Conservation (phyloP, 1,140 invertebrate genomes). For the Arion vulgaris region DNA sequence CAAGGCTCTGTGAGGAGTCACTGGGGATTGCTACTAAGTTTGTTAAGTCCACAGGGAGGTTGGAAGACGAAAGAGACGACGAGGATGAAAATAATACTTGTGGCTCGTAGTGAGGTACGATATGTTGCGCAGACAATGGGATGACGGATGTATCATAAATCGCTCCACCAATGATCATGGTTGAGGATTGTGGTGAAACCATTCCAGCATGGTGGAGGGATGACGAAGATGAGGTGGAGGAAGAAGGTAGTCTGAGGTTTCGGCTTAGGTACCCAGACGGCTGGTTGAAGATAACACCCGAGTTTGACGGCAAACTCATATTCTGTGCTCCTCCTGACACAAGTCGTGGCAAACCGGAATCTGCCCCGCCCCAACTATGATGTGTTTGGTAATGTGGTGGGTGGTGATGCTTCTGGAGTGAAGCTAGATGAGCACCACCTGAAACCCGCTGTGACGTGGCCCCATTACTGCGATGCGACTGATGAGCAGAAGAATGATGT, state of each 20-base stretch:
- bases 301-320: background rate
- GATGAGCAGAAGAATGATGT: conserved; percentile 36
- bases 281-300: conserved; percentile 22
- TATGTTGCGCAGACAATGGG: background rate
- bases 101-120: conserved; percentile 5
- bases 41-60: conserved; percentile 32
- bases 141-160: conserved; percentile 3
- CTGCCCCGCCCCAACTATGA: background rate
- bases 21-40: background rate
- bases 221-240: conserved; percentile 28
- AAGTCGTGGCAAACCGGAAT: background rate
- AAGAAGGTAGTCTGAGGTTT: conserved; percentile 15
- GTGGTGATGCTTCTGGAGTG: conserved; percentile 36
- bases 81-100: conserved; percentile 32
- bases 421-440: conserved; percentile 53
- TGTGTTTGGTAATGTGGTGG: conserved; percentile 16
- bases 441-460: background rate
- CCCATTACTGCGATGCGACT: conserved; percentile 19
- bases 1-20: conserved; percentile 9
- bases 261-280: conserved; percentile 14
- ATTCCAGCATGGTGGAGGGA: conserved; percentile 30
- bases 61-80: conserved; percentile 35
- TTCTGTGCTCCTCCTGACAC: background rate
- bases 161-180: background rate
- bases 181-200: background rate